These are phyloP conservation scores for Theodoxus fluviatilis DNA, from an alignment of 2,888 invertebrate species.

Conservation along the genomic window DNA sequence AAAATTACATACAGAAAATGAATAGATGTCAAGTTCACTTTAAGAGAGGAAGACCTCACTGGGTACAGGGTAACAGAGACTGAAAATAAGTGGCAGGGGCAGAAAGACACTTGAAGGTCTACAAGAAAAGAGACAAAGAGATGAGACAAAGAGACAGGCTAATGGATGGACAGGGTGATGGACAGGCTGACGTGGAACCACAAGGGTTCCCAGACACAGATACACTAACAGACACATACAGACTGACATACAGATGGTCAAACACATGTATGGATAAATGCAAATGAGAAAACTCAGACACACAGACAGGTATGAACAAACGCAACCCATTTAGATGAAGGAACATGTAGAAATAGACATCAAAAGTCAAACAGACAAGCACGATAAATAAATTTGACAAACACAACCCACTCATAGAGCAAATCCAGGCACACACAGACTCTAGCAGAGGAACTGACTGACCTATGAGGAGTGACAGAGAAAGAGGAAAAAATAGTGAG, in stretches of 20 bases:
- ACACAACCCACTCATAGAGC: no score
- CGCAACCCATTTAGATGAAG: not conserved
- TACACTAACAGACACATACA: no score
- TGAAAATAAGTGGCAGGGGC: constrained; percentile 5
- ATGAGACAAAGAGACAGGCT: not conserved
- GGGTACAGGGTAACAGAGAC: not conserved
- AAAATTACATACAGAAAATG: no score
- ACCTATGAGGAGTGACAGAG: no score
- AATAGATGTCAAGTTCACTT: not conserved
- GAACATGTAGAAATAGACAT: not conserved
- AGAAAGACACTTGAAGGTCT: not conserved
- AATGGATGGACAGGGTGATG: no score
- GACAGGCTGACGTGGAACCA: no score
- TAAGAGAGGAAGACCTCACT: not conserved
- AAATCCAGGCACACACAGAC: no score
- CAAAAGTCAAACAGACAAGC: not conserved
- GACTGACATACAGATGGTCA: no score
- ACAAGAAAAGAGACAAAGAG: not conserved
- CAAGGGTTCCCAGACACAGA: no score
- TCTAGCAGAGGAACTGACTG: no score
- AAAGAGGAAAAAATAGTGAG: no score
- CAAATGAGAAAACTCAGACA: not conserved
- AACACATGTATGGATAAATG: not conserved
- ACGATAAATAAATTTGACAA: no score
- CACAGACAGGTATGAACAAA: not conserved